Conservation (phyloP, 2,797 vertebrate species). For the Calcarius lapponicus region DNA sequence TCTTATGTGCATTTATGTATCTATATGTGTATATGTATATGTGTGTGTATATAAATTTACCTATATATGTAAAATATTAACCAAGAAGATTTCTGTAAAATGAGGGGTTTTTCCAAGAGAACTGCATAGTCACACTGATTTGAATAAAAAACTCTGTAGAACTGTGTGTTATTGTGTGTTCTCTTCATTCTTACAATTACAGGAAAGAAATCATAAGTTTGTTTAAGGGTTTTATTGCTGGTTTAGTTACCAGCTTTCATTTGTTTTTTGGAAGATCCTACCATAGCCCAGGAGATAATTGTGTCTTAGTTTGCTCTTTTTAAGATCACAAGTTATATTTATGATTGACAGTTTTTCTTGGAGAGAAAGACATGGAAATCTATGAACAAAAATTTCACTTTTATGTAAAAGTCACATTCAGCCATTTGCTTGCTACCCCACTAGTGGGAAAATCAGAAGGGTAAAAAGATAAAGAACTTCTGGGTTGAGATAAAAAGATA, state of each 20-base stretch:
- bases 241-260: neutral
- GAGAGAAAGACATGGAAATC: neutral
- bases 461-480: neutral
- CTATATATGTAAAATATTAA: neutral
- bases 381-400: neutral
- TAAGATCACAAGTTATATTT: neutral
- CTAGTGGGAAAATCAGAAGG: neutral
- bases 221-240: neutral
- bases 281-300: neutral
- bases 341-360: neutral
- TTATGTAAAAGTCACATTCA: neutral
- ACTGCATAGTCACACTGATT: neutral
- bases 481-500: neutral
- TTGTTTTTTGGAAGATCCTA: neutral
- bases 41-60: neutral
- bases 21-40: neutral
- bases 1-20: neutral
- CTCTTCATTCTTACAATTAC: neutral
- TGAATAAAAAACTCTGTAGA: neutral
- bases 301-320: neutral
- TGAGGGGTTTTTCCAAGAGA: accelerated
- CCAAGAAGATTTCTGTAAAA: neutral
- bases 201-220: accelerated
- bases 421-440: accelerated
- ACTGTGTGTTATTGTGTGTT: neutral